A percentile compares a stretch with the other conserved stretches of the same genome.
Conservation (phyloP, 2,797 vertebrate species). For the Astyanax mexicanus region DNA sequence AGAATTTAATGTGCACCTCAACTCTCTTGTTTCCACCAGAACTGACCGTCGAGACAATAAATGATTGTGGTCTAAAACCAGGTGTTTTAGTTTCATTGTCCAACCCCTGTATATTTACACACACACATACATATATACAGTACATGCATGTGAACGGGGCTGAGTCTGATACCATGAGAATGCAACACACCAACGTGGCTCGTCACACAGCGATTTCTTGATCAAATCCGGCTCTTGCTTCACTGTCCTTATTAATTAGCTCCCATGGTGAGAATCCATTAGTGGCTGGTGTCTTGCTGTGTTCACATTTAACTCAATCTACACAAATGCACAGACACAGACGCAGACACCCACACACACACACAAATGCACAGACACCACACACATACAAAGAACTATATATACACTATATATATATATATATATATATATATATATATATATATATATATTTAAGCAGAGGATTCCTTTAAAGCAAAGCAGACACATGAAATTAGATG, state of each 20-base stretch:
- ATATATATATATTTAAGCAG: too few species aligned
- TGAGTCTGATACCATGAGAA: slow-evolving; percentile 17
- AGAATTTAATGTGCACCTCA: too few species aligned
- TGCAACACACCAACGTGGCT: slow-evolving; percentile 1
- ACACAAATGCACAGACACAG: slow-evolving; percentile 45
- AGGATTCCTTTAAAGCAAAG: slow-evolving; percentile 10
- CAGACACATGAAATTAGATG: slow-evolving; percentile 14
- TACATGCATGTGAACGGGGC: too few species aligned
- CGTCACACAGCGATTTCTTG: slow-evolving; percentile 43
- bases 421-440: too few species aligned
- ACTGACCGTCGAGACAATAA: too few species aligned
- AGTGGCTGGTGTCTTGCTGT: slow-evolving; percentile 52
- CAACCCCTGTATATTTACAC: slow-evolving; percentile 19
- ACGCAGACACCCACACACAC: background rate
- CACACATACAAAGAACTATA: too few species aligned
- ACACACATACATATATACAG: slow-evolving; percentile 1
- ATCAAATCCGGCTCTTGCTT: slow-evolving; percentile 54
- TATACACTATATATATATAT: too few species aligned
- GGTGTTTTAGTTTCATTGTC: too few species aligned
- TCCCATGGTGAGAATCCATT: slow-evolving; percentile 61
- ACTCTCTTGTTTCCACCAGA: too few species aligned
- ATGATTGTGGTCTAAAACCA: too few species aligned
- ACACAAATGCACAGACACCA: background rate
- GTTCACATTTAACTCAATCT: slow-evolving; percentile 59
- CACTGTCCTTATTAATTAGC: slow-evolving; percentile 60